phyloP scores from a whole-genome alignment of 2,888 invertebrate genomes.

The Ecdyonurus torrentis region DNA sequence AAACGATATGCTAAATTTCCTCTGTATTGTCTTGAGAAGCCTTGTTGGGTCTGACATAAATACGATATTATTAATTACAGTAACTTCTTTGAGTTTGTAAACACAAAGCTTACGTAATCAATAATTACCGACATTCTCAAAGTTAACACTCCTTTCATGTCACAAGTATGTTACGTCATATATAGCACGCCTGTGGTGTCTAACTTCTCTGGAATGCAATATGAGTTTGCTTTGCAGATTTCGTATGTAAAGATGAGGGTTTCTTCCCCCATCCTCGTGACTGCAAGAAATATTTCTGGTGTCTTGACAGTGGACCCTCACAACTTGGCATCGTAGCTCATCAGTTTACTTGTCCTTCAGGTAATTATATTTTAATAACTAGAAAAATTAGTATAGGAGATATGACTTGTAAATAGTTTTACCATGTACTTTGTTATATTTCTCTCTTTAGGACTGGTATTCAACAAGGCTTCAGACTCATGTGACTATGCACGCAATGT shows the following conservation, averaged over 20 bases:
- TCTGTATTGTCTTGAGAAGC: too few species aligned
- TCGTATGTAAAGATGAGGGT: conserved; percentile 84
- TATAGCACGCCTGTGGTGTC: too few species aligned
- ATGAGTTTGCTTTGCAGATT: too few species aligned
- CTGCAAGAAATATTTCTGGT: conserved; percentile 92
- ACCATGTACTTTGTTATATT: neutral
- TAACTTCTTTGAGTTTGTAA: too few species aligned
- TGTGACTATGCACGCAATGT: conserved; percentile 87
- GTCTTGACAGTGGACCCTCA: conserved; percentile 73
- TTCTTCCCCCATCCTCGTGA: conserved; percentile 83
- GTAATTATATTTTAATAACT: conserved; percentile 25
- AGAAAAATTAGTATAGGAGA: neutral
- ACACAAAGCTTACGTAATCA: too few species aligned
- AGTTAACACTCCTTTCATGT: too few species aligned
- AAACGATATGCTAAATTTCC: too few species aligned
- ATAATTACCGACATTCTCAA: too few species aligned
- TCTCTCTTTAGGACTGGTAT: conserved; percentile 45
- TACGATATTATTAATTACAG: too few species aligned
- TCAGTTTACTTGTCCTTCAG: conserved; percentile 84
- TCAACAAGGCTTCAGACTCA: conserved; percentile 81
- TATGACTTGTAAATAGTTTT: neutral
- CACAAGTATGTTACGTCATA: too few species aligned
- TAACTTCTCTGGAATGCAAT: too few species aligned
- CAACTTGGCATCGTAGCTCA: conserved; percentile 81
- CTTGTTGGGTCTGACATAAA: too few species aligned